Percentiles rank a stretch among this genome's conserved stretches.
These are phyloP conservation scores for Cassiopea xamachana DNA, from an alignment of 30 jellyfish, hydroid and myxozoan genomes.

Conservation along the genomic window DNA sequence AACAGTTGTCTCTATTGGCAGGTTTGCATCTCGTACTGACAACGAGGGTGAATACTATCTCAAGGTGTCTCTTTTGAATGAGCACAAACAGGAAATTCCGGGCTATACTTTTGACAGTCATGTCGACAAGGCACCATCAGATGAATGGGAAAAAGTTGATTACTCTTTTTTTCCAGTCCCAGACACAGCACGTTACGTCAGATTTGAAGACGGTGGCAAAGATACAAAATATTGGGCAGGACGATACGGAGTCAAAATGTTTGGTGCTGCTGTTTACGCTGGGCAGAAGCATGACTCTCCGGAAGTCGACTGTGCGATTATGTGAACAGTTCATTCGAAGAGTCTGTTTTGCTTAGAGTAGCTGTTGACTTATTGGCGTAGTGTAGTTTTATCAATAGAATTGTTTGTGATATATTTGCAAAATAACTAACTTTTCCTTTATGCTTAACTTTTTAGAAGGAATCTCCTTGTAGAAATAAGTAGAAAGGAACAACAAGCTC, in stretches of 20 bases:
- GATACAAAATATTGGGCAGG: conserved; percentile 55
- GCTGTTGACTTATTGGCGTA: too few relatives aligned
- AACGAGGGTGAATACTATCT: conserved; percentile 37
- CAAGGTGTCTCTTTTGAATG: conserved; percentile 15
- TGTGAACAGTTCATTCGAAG: not conserved
- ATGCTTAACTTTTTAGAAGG: too few relatives aligned
- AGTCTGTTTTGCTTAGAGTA: not conserved
- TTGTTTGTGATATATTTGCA: too few relatives aligned
- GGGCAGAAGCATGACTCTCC: conserved; percentile 13
- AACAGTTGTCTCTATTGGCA: not conserved
- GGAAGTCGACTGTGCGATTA: not conserved
- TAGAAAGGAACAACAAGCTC: too few relatives aligned
- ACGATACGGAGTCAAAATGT: conserved; percentile 59
- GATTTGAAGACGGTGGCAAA: conserved; percentile 69
- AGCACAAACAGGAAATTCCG: conserved; percentile 22
- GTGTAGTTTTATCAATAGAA: too few relatives aligned
- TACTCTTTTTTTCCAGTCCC: conserved; percentile 52
- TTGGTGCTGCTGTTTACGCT: conserved; percentile 70
- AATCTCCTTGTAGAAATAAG: too few relatives aligned
- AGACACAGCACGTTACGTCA: conserved; percentile 42
- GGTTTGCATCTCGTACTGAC: conserved; percentile 67
- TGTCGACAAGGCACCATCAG: conserved; percentile 16
- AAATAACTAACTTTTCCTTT: too few relatives aligned
- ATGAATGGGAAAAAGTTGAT: conserved; percentile 61
- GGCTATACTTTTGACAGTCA: conserved; percentile 17